Evolutionary conservation across 2,113 vertebrate genomes (phyloP).

Genomic region (Halichoerus grypus): DNA sequence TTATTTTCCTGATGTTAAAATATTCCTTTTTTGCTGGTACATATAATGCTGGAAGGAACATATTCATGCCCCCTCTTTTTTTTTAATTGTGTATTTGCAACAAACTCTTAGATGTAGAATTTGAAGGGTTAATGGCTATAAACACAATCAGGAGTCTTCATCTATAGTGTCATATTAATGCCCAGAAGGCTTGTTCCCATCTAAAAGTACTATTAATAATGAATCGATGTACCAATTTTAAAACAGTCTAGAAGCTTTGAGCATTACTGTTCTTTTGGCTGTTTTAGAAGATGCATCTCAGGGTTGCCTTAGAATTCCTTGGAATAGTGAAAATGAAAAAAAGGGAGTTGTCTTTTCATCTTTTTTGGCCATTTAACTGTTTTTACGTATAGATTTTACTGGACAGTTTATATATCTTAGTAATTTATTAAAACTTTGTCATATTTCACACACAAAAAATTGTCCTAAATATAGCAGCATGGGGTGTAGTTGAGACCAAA

Average conservation of each 20-base stretch:
- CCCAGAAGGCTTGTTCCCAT: neutral
- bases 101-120: neutral
- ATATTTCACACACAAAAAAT: neutral
- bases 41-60: neutral
- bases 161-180: neutral
- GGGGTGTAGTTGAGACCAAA: neutral
- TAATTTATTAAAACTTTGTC: conserved; percentile 31
- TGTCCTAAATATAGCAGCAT: neutral
- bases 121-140: neutral
- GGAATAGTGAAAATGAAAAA: neutral
- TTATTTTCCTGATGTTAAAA: neutral
- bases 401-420: neutral
- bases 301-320: neutral
- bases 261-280: neutral
- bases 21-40: neutral
- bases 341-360: neutral
- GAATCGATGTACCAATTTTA: neutral
- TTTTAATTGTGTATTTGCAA: neutral
- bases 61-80: neutral
- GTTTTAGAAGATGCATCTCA: neutral
- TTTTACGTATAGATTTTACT: neutral
- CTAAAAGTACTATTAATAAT: neutral
- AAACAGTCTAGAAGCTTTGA: neutral
- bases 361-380: neutral
- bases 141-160: neutral